Base-by-base conservation (phyloP, 2,797 vertebrate genomes). In the Danio tinwini region DNA sequence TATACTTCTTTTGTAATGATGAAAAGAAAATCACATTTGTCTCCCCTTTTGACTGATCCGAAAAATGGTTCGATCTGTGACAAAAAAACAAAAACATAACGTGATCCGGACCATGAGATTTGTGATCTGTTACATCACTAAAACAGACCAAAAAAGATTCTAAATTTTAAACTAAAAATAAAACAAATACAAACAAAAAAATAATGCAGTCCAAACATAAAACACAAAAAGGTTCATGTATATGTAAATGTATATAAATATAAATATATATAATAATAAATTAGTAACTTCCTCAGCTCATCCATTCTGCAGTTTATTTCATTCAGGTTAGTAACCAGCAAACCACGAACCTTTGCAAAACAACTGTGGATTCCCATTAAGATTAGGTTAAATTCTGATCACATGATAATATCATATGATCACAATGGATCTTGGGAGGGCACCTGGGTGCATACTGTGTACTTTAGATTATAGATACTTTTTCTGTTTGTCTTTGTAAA, bases 391-490 rank as follows among this genome's bases (percentile, higher is more conserved):
- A 49, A n/a, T 45, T 68, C 14, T 14, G 37, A 44, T 64, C 56
- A 42, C 56, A 53, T 55, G 29, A 29, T 29, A 1, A 29, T 29
- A 29, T 29, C 29, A 29, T 29, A 29, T 29, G 29, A 29, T 29
- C 29, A 29, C 29, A 29, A 29, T 29, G 29, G 45, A 75, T 69
- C 73, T 74, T 72, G 58, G 19, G 3, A 50, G 50, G 82, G 80
- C 63, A 83, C 55, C 76, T 82, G 84, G 78, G 78, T 42, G 19
- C 12, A 78, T 21, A 49, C 61, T n/a, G 6, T 39, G 14, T 40
- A 12, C 10, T 67, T 56, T 16, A 68, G 11, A 58, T 56, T 44
- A 5, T 40, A 12, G 14, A 16, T 53, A 29, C 29, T 37, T 7
- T 40, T 16, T 6, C 4, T 55, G 6, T 12, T 29, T 14, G 42